These are phyloP conservation scores for Elaphurus davidianus DNA, from an alignment of 2,113 vertebrate species.

Conservation along the genomic window DNA sequence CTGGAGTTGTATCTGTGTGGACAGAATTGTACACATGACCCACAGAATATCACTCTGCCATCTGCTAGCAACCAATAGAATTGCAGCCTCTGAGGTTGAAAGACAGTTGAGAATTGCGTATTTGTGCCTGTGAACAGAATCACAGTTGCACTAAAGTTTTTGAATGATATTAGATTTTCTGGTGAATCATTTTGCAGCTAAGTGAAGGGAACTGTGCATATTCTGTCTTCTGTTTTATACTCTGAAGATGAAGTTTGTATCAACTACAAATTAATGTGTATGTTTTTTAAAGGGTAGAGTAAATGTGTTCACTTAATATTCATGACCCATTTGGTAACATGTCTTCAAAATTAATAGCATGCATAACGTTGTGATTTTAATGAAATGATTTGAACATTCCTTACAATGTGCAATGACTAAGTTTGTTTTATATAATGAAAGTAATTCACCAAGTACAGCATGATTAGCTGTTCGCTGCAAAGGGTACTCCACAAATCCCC, in stretches of 20 bases:
- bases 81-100: background rate
- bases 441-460: background rate
- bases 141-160: background rate
- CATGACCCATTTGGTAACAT: background rate
- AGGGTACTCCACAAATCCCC: conserved; percentile 43
- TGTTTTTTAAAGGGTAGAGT: background rate
- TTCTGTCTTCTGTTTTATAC: conserved; percentile 39
- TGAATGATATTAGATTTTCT: conserved; percentile 19
- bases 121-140: background rate
- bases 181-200: background rate
- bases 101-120: background rate
- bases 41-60: background rate
- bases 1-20: background rate
- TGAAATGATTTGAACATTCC: conserved; percentile 50
- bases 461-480: conserved; percentile 49
- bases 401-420: conserved; percentile 17
- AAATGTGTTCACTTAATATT: conserved; percentile 64
- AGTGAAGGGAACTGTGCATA: background rate
- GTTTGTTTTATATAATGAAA: conserved; percentile 57
- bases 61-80: background rate
- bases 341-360: conserved; percentile 64
- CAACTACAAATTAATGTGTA: conserved; percentile 42
- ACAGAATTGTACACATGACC: background rate
- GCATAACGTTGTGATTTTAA: conserved; percentile 49
- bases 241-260: background rate